Evolutionary conservation across 2,888 invertebrate species (phyloP).

Genomic region (Tetragnatha montana): DNA sequence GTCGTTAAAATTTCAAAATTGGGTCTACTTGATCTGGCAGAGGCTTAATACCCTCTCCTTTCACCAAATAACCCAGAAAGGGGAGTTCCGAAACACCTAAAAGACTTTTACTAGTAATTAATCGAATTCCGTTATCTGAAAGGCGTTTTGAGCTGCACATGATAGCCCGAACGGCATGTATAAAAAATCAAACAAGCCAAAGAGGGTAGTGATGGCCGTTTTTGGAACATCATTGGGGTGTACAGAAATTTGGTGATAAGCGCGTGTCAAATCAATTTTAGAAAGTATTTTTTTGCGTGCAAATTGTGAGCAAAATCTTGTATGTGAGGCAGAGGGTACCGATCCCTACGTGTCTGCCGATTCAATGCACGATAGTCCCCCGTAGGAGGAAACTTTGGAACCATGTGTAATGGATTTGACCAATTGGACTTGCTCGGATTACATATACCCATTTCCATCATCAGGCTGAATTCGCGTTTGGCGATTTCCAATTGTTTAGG

Average conservation of each 20-base stretch:
- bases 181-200: no score
- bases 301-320: background rate
- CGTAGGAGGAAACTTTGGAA: background rate
- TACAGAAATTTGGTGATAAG: no score
- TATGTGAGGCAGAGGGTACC: background rate
- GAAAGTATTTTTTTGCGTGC: background rate
- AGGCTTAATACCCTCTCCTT: no score
- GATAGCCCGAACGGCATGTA: no score
- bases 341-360: background rate
- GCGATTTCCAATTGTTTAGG: background rate
- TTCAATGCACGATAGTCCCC: constrained; percentile 8
- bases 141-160: background rate
- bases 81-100: no score
- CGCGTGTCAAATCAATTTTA: background rate
- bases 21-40: background rate
- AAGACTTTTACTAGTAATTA: no score
- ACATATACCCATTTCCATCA: background rate
- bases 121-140: no score
- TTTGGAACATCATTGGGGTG: no score
- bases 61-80: no score
- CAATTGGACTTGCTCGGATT: background rate
- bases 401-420: constrained; percentile 16
- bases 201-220: no score
- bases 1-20: background rate
- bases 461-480: background rate